phyloP scores from a whole-genome alignment of 1,140 invertebrate genomes.

The Zaprionus africanus region DNA sequence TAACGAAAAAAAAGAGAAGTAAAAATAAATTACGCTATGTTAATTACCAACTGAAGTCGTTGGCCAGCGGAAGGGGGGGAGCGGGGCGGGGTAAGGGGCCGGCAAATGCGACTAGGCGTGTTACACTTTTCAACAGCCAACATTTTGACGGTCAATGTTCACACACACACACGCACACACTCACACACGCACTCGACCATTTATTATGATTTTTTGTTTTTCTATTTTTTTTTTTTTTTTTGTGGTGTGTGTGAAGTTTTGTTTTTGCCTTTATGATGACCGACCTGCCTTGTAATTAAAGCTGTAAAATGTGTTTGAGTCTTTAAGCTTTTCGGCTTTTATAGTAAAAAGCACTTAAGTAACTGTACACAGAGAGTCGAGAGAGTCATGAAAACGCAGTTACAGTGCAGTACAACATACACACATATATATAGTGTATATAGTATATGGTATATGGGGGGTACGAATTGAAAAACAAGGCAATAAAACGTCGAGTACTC shows the following conservation, averaged over 20 bases:
- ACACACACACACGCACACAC: slow-evolving; percentile 29
- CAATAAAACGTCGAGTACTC: slow-evolving; percentile 4
- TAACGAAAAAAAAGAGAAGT: not conserved
- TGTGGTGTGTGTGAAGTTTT: slow-evolving; percentile 11
- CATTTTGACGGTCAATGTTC: slow-evolving; percentile 58
- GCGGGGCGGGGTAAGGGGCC: not conserved
- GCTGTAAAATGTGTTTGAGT: slow-evolving; percentile 50
- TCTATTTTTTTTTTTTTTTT: not conserved
- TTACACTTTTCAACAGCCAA: slow-evolving; percentile 52
- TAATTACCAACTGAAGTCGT: slow-evolving; percentile 38
- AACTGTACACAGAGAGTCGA: slow-evolving; percentile 26
- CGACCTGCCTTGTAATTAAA: slow-evolving; percentile 54
- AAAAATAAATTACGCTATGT: slow-evolving; percentile 30
- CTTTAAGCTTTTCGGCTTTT: slow-evolving; percentile 45
- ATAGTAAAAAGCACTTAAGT: slow-evolving; percentile 45
- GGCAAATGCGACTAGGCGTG: slow-evolving; percentile 41
- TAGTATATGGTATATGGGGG: not conserved
- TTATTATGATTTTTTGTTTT: slow-evolving; percentile 24
- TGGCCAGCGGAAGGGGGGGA: too few relatives aligned
- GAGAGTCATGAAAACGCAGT: slow-evolving; percentile 20
- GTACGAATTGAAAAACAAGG: slow-evolving; percentile 11
- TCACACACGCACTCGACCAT: slow-evolving; percentile 19
- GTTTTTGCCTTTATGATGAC: slow-evolving; percentile 29
- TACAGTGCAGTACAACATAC: slow-evolving; percentile 7
- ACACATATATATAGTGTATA: not conserved